A percentile compares a stretch with the other conserved stretches of the same genome.
Conservation (phyloP, 2,888 invertebrate genomes). For the Euplagia quadripunctaria region DNA sequence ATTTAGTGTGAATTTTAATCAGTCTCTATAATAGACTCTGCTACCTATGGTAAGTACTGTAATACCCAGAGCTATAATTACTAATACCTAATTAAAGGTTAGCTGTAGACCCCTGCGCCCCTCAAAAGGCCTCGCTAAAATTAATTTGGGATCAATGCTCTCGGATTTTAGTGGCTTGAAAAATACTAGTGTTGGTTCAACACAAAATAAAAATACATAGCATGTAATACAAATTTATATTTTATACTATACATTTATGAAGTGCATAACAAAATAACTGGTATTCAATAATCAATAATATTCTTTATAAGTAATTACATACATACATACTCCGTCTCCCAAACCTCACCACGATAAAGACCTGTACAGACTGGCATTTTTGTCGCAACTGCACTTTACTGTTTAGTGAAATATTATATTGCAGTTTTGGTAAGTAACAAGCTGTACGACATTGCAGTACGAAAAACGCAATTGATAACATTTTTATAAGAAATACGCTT, state of each 20-base stretch:
- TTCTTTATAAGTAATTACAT: conserved; percentile 24
- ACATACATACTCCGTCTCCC: conserved; percentile 14
- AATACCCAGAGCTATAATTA: too few species aligned
- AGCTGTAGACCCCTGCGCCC: too few species aligned
- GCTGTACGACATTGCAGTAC: too few species aligned
- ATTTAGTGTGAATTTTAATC: too few species aligned
- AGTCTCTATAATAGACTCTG: too few species aligned
- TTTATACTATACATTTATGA: conserved; percentile 60
- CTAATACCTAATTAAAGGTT: too few species aligned
- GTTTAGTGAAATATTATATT: neutral
- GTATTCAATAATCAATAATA: conserved; percentile 45
- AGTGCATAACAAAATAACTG: conserved; percentile 62
- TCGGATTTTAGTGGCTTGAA: neutral
- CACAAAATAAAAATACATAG: conserved; percentile 17
- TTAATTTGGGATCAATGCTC: too few species aligned
- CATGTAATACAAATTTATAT: conserved; percentile 58
- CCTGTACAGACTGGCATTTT: conserved; percentile 25
- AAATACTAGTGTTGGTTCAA: neutral
- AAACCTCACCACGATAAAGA: neutral
- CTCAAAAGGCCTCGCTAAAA: too few species aligned
- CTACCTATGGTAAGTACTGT: too few species aligned
- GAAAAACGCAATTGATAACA: too few species aligned
- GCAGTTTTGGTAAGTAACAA: too few species aligned
- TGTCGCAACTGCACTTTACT: neutral
- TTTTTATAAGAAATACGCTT: too few species aligned